Conservation (phyloP, 2,797 vertebrate species). For the Crocidura indochinensis region DNA sequence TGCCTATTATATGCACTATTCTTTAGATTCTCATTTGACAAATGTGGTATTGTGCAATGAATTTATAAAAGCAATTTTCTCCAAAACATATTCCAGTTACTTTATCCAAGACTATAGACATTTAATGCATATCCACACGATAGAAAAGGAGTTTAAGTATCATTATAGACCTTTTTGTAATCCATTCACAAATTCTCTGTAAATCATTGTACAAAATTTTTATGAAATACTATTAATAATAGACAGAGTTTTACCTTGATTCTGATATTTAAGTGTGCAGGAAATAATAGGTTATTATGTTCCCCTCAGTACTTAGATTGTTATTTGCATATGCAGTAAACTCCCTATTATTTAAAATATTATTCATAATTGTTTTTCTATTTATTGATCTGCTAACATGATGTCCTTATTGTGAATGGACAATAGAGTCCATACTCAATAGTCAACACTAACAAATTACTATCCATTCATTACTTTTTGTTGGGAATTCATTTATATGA, state of each 20-base stretch:
- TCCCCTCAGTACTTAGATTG: background rate
- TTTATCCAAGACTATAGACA: background rate
- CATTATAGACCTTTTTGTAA: background rate
- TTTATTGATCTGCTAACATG: background rate
- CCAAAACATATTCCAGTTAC: background rate
- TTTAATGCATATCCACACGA: background rate
- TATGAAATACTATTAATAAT: background rate
- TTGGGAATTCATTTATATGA: background rate
- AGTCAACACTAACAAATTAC: background rate
- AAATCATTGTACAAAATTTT: background rate
- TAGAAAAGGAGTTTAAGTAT: background rate
- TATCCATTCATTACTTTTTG: background rate
- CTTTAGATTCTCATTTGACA: background rate
- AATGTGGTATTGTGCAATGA: background rate
- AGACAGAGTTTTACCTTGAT: background rate
- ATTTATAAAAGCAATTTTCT: background rate
- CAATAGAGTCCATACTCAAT: background rate
- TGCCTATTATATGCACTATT: background rate
- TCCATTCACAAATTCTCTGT: rapidly evolving
- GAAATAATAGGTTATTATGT: background rate
- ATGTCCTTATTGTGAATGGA: background rate
- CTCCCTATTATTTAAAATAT: background rate
- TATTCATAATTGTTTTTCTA: background rate
- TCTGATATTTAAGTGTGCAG: background rate
- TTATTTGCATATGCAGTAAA: background rate